phyloP scores from a whole-genome alignment of 2,113 vertebrate genomes.

The Andinoacara biseriatus region DNA sequence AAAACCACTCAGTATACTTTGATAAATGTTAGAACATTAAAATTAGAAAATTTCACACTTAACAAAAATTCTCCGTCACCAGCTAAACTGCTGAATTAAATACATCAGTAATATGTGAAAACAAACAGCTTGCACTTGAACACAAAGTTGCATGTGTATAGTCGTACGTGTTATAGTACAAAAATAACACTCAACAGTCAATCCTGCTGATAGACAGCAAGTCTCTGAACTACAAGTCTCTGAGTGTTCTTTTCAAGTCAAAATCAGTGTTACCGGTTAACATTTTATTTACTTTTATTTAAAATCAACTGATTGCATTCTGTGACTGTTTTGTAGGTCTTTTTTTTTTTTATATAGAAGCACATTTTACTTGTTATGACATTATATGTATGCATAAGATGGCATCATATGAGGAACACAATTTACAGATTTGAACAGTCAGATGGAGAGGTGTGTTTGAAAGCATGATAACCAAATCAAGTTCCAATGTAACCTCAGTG shows the following conservation, averaged over 20 bases:
- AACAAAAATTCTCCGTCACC: not conserved
- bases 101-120: not conserved
- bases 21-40: not conserved
- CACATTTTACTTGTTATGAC: not conserved
- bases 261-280: not conserved
- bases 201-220: not conserved
- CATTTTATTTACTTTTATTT: not conserved
- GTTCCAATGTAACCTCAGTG: not conserved
- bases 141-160: not conserved
- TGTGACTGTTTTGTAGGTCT: conserved; percentile 8
- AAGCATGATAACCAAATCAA: not conserved
- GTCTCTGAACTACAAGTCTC: not conserved
- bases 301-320: conserved; percentile 1
- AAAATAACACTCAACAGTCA: not conserved
- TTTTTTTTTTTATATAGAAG: not conserved
- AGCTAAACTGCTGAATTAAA: not conserved
- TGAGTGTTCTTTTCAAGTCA: not conserved
- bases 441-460: not conserved
- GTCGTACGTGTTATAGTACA: not conserved
- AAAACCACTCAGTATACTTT: conserved; percentile 52
- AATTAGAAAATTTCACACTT: not conserved
- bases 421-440: not conserved
- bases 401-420: not conserved
- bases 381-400: not conserved
- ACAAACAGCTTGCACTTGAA: not conserved